Evolutionary conservation across 2,888 invertebrate species (phyloP).

Genomic region (Helleia helle): DNA sequence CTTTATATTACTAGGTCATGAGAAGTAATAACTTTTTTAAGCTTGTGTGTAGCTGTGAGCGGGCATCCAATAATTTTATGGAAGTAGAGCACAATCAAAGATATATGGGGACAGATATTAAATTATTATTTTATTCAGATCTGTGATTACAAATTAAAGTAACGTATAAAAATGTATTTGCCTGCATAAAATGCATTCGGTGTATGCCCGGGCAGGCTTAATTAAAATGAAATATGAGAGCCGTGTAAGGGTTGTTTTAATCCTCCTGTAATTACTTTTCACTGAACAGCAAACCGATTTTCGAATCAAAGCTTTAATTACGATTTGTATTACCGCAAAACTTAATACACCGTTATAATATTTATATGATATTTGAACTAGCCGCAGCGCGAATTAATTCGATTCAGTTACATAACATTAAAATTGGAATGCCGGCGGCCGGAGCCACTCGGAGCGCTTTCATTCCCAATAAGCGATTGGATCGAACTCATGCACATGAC

Average conservation of each 20-base stretch:
- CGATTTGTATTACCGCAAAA: slow-evolving; percentile 29
- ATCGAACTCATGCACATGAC: slow-evolving; percentile 25
- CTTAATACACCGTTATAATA: slow-evolving; percentile 25
- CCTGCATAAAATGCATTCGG: slow-evolving; percentile 3
- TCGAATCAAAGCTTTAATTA: slow-evolving; percentile 35
- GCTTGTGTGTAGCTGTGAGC: too few relatives aligned
- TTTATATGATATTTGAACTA: slow-evolving; percentile 33
- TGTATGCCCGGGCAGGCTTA: slow-evolving; percentile 6
- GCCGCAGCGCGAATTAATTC: slow-evolving; percentile 37
- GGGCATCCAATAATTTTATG: too few relatives aligned
- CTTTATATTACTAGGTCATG: too few relatives aligned
- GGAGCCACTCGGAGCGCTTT: slow-evolving; percentile 32
- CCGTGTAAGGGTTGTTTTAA: slow-evolving; percentile 13
- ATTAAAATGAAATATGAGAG: slow-evolving; percentile 16
- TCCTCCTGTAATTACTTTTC: slow-evolving; percentile 27
- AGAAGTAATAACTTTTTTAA: too few relatives aligned
- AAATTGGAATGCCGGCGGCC: slow-evolving; percentile 35
- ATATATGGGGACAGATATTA: too few relatives aligned
- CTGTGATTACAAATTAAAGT: too few relatives aligned
- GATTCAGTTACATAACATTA: slow-evolving; percentile 45
- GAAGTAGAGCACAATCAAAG: too few relatives aligned
- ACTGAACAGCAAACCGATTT: slow-evolving; percentile 19
- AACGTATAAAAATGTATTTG: not conserved
- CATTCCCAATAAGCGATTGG: slow-evolving; percentile 51
- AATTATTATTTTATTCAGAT: too few relatives aligned